Evolutionary conservation across 2,797 vertebrate species (phyloP), one percentile per base, ranked within the genome.

Genomic region (Setipinna tenuifilis): DNA sequence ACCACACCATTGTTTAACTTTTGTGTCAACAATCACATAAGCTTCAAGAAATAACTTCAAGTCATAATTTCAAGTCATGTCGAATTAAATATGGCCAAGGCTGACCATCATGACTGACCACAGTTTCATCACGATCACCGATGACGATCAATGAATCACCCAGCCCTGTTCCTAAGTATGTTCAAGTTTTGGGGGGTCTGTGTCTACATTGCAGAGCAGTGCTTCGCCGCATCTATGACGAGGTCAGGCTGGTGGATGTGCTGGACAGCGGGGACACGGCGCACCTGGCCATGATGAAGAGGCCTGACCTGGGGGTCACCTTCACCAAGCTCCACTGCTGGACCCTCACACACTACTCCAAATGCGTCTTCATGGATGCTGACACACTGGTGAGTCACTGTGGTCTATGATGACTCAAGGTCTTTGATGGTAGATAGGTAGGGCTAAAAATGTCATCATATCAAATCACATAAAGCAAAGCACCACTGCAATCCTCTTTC

Each of bases 321-420:
- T 92, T 99, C 90, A 99, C 98, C 50, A 99, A 99, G 90, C 96
- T 99, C 57, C 98, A 99, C 90, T 99, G 98, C 92, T 99, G 98
- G 98, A 96, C 92, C 21, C 94, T 96, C 75, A 98, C 96, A 0
- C 95, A 97, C 50, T 99, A 96, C 93, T 96, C 97, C 81, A 99
- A 99, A 89, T 98, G 98, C 90, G 97, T 99, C 58, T 99, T 99
- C 94, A 98, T 99, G 98, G 98, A 99, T n/a, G 98, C 98, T 89
- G 98, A 99, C 91, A 98, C 97, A 83, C 91, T 99, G 97, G 98
- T 99, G 93, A 96, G 96, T 89, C 9, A 19, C 12, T 6, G 54
- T 1, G 28, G 68, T 2, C 7, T n/a, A n/a, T n/a, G n/a, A n/a
- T n/a, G n/a, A n/a, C n/a, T n/a, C n/a, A n/a, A n/a, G n/a, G n/a